A percentile compares a stretch with the other conserved stretches of the same genome.
Evolutionary conservation across 2,797 vertebrate genomes (phyloP).

Genomic region (Thripadectes ignobilis): DNA sequence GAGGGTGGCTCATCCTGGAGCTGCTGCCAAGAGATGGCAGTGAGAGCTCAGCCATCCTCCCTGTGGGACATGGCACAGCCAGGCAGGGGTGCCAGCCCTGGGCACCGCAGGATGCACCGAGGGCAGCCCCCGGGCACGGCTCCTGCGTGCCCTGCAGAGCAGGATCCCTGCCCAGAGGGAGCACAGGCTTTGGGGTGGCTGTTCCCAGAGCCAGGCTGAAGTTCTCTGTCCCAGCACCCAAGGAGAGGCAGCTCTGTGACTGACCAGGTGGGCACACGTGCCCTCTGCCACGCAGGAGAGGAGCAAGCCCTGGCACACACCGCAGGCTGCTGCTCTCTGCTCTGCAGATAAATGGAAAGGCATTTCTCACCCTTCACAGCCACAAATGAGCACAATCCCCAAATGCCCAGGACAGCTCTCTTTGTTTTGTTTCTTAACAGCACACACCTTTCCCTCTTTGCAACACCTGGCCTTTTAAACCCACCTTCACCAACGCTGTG

Average conservation of each 20-base stretch:
- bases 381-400: not conserved
- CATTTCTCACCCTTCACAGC: not conserved
- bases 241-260: not conserved
- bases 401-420: not conserved
- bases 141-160: not conserved
- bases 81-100: not conserved
- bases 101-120: not conserved
- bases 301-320: not conserved
- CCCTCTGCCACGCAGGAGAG: not conserved
- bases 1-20: not conserved
- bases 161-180: not conserved
- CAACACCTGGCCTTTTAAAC: not conserved
- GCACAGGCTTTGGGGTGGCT: not conserved
- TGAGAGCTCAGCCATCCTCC: not conserved
- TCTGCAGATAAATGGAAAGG: not conserved
- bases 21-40: not conserved
- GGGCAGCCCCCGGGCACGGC: not conserved
- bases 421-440: not conserved
- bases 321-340: not conserved
- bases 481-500: not conserved
- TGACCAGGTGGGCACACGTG: not conserved
- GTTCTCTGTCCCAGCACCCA: not conserved
- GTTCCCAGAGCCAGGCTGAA: not conserved
- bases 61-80: not conserved
- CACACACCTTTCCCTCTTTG: not conserved